phyloP scores from a whole-genome alignment of 2,113 vertebrate species.

The Phyllostomus discolor region DNA sequence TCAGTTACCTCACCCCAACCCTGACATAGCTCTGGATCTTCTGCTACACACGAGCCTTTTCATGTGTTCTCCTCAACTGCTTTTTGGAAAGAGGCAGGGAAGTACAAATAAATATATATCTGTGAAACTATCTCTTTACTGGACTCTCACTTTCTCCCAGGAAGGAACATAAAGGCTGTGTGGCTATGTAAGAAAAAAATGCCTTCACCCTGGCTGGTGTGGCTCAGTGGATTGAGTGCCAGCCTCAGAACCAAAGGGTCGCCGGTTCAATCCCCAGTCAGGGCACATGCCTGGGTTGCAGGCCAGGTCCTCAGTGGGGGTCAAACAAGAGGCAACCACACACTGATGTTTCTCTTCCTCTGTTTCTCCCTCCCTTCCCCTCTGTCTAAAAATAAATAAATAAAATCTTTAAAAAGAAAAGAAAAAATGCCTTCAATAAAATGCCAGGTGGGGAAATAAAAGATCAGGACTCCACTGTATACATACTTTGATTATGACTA shows the following conservation, averaged over 20 bases:
- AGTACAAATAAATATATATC: constrained; percentile 2
- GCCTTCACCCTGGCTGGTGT: not conserved
- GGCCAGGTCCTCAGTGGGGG: too few relatives aligned
- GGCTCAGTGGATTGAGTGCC: too few relatives aligned
- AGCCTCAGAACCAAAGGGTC: too few relatives aligned
- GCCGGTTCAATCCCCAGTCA: too few relatives aligned
- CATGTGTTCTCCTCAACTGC: not conserved
- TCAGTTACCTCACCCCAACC: not conserved
- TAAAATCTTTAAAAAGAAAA: too few relatives aligned
- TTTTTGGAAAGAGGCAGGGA: constrained; percentile 6
- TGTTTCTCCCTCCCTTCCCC: too few relatives aligned
- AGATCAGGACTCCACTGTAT: not conserved
- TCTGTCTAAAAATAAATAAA: too few relatives aligned
- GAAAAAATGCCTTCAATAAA: constrained; percentile 25
- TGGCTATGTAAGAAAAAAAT: not conserved
- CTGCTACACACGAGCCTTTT: not conserved
- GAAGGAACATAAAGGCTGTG: constrained; percentile 10
- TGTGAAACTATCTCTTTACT: not conserved
- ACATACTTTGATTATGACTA: not conserved
- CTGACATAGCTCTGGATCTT: not conserved
- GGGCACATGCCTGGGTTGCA: too few relatives aligned
- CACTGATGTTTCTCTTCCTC: too few relatives aligned
- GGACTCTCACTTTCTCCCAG: not conserved
- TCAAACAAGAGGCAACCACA: too few relatives aligned
- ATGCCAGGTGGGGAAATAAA: constrained; percentile 7